Conservation (phyloP, 2,113 vertebrate genomes). For the Delphinus delphis region DNA sequence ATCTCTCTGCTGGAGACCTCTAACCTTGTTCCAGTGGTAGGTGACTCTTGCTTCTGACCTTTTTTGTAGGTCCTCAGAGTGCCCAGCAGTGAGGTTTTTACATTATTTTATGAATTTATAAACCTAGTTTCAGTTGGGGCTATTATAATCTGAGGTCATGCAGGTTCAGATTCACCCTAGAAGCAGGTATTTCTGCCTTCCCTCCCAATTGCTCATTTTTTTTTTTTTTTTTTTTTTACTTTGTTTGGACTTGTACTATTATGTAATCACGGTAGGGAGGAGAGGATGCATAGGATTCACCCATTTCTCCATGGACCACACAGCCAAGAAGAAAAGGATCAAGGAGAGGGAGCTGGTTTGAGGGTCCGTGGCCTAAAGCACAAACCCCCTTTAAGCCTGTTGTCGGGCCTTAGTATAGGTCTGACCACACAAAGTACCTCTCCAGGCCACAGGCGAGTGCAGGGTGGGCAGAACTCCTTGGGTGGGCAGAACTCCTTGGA, state of each 20-base stretch:
- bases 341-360: background rate
- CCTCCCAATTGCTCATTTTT: background rate
- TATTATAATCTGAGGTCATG: background rate
- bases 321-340: background rate
- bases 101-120: slow-evolving; percentile 43
- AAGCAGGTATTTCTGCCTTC: slow-evolving; percentile 31
- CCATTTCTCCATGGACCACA: background rate
- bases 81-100: background rate
- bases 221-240: background rate
- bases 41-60: slow-evolving; percentile 3
- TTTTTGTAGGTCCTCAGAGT: slow-evolving; percentile 28
- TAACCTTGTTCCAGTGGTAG: background rate
- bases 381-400: background rate
- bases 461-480: background rate
- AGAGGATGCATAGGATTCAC: background rate
- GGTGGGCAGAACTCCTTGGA: background rate
- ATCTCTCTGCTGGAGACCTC: background rate
- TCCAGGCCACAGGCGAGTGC: background rate
- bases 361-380: background rate
- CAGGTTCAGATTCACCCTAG: background rate
- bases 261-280: background rate
- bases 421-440: background rate
- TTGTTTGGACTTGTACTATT: background rate
- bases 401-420: background rate
- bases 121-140: background rate